phyloP scores from a whole-genome alignment of 1,140 invertebrate genomes.

The Pogonognathellus flavescens region DNA sequence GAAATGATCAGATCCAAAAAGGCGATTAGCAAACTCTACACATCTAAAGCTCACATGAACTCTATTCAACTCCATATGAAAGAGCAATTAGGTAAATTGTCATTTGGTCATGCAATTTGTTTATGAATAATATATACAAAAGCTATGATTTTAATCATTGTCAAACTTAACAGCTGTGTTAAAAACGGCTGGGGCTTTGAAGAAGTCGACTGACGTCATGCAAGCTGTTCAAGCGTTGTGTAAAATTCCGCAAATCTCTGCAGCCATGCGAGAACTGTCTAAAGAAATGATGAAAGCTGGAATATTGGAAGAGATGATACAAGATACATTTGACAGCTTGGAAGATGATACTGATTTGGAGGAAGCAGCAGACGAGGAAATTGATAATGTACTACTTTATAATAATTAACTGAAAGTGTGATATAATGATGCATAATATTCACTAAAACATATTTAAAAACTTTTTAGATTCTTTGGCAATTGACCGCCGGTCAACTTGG shows the following conservation, averaged over 20 bases:
- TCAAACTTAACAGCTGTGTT: conserved; percentile 78
- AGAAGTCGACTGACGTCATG: conserved; percentile 97
- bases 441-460: neutral
- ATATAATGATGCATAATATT: neutral
- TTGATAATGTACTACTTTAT: conserved; percentile 81
- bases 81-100: conserved; percentile 87
- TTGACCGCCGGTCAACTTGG: conserved; percentile 93
- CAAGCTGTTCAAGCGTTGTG: conserved; percentile 94
- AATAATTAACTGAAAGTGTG: neutral
- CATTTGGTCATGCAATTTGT: neutral
- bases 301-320: conserved; percentile 96
- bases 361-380: conserved; percentile 91
- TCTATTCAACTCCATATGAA: conserved; percentile 98
- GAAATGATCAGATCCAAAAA: conserved; percentile 93
- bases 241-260: conserved; percentile 91
- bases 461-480: conserved; percentile 89
- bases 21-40: conserved; percentile 90
- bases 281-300: conserved; percentile 95
- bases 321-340: conserved; percentile 94
- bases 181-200: conserved; percentile 88
- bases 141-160: neutral
- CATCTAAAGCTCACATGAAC: conserved; percentile 97
- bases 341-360: conserved; percentile 93
- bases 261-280: conserved; percentile 96
- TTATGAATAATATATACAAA: conserved; percentile 18